Evolutionary conservation across 2,888 invertebrate species (phyloP).

Genomic region (Arge pagana): DNA sequence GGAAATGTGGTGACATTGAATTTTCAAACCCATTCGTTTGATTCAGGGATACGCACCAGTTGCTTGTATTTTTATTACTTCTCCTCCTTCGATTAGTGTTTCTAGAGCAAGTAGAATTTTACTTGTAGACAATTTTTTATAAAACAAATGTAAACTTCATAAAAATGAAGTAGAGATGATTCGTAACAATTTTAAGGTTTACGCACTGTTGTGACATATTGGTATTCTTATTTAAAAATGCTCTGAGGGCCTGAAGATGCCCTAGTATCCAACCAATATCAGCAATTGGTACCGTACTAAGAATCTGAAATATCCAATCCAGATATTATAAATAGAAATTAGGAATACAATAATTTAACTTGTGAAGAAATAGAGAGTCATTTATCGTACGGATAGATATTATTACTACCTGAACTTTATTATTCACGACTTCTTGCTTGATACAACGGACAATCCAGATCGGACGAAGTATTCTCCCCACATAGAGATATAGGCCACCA

Average conservation of each 20-base stretch:
- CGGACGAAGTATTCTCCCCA: constrained; percentile 84
- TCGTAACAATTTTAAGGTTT: background rate
- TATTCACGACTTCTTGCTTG: constrained; percentile 57
- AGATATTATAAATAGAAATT: background rate
- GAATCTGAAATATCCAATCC: constrained; percentile 37
- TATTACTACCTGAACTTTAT: constrained; percentile 42
- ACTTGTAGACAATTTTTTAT: background rate
- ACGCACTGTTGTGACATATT: constrained; percentile 56
- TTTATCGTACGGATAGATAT: constrained; percentile 16
- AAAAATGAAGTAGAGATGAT: background rate
- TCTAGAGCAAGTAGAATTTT: too few relatives aligned
- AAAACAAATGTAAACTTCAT: background rate
- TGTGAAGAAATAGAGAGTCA: constrained; percentile 13
- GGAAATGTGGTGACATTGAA: constrained; percentile 43
- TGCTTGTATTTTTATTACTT: too few relatives aligned
- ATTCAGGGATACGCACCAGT: too few relatives aligned
- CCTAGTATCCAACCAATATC: constrained; percentile 67
- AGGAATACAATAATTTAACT: background rate
- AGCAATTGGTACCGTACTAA: constrained; percentile 45
- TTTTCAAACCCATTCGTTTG: constrained; percentile 47
- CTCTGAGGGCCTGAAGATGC: constrained; percentile 74
- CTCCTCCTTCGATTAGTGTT: too few relatives aligned
- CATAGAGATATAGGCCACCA: constrained; percentile 90
- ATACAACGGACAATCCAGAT: constrained; percentile 86
- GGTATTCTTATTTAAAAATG: constrained; percentile 75